These are phyloP conservation scores for Orestias chungarensis DNA, from an alignment of 2,797 vertebrate species.

Conservation along the genomic window DNA sequence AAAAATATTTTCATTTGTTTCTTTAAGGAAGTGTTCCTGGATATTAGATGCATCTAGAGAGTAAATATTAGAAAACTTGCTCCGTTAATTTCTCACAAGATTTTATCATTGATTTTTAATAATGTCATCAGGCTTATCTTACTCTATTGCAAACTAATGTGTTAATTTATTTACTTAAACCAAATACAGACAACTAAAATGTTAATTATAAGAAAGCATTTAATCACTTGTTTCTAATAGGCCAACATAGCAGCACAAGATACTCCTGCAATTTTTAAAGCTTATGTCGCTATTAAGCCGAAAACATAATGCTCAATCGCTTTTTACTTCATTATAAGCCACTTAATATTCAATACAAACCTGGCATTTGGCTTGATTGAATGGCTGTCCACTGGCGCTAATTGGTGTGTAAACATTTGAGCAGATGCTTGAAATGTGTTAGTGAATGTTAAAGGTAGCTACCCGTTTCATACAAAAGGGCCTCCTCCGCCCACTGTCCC, in stretches of 20 bases:
- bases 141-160: background rate
- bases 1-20: no score
- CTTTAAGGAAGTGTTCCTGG: no score
- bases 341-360: slow-evolving; percentile 70
- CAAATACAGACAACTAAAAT: background rate
- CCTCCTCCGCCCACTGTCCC: slow-evolving; percentile 15
- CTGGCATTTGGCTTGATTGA: slow-evolving; percentile 74
- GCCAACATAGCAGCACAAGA: background rate
- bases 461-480: slow-evolving; percentile 43
- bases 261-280: background rate
- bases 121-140: slow-evolving; percentile 1
- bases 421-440: slow-evolving; percentile 47
- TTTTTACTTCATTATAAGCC: slow-evolving; percentile 48
- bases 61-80: background rate
- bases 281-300: slow-evolving; percentile 8
- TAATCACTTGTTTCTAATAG: background rate
- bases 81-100: background rate
- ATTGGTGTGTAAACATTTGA: slow-evolving; percentile 75
- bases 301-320: slow-evolving; percentile 49
- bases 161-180: background rate
- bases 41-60: background rate
- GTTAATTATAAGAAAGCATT: background rate
- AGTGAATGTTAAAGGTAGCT: slow-evolving; percentile 57
- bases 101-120: background rate
- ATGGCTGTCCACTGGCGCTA: slow-evolving; percentile 54